phyloP scores from a whole-genome alignment of 2,113 vertebrate genomes.

The Poecile atricapillus region DNA sequence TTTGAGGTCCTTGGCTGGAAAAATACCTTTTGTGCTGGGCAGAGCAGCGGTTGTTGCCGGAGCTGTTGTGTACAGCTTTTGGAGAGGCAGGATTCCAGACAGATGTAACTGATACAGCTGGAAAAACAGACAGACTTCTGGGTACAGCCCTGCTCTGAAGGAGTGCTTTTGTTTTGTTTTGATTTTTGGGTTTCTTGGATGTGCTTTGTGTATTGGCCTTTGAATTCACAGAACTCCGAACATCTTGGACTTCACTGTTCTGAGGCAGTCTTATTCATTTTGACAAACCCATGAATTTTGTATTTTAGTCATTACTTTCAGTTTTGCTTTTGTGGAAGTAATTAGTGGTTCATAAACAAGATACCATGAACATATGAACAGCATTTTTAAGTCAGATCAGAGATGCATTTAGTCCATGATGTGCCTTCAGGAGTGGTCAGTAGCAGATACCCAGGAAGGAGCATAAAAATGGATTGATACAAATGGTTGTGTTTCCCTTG shows the following conservation, averaged over 20 bases:
- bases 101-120: conserved; percentile 38
- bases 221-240: background rate
- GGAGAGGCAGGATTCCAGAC: conserved; percentile 13
- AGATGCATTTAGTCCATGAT: background rate
- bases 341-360: background rate
- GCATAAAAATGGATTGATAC: background rate
- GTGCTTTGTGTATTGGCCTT: background rate
- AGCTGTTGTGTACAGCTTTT: background rate
- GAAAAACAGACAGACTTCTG: background rate
- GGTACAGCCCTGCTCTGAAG: background rate
- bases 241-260: background rate
- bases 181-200: background rate
- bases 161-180: background rate
- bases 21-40: background rate
- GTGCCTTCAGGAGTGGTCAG: background rate
- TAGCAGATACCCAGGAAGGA: background rate
- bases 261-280: background rate
- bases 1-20: background rate
- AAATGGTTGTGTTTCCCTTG: background rate
- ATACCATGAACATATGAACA: background rate
- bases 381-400: background rate
- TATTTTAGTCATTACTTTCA: background rate
- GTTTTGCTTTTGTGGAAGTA: background rate
- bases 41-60: background rate
- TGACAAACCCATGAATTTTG: background rate